Conservation (phyloP, 1,140 invertebrate species). For the Drosophila fuyamai region DNA sequence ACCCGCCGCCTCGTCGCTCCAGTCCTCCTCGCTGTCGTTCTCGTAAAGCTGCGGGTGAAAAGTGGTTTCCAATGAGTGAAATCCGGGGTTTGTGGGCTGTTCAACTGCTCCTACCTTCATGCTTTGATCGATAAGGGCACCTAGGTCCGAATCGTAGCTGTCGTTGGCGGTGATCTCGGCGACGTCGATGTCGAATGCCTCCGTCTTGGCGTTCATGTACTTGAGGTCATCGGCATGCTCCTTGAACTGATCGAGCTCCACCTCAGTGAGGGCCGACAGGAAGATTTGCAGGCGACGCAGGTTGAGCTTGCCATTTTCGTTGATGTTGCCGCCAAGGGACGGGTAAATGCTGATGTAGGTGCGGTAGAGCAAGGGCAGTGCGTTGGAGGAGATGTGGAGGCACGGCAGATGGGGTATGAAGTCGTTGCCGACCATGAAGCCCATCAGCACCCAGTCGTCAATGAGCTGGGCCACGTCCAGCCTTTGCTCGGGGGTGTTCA, state of each 20-base stretch:
- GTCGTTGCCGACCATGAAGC: constrained; percentile 98
- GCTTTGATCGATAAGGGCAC: constrained; percentile 65
- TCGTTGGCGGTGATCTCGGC: constrained; percentile 42
- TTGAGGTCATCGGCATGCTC: constrained; percentile 94
- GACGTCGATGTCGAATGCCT: constrained; percentile 74
- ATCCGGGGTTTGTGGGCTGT: background rate
- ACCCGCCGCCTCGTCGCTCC: constrained; percentile 85
- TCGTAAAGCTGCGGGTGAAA: constrained; percentile 47
- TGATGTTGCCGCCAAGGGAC: constrained; percentile 95
- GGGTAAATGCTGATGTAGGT: constrained; percentile 95
- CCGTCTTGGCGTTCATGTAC: constrained; percentile 92
- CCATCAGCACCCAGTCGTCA: constrained; percentile 95
- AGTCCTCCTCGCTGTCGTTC: constrained; percentile 85
- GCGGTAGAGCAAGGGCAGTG: constrained; percentile 93
- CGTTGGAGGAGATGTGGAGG: constrained; percentile 96
- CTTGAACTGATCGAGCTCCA: constrained; percentile 94
- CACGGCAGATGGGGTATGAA: constrained; percentile 98
- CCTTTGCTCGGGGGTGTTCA: constrained; percentile 88
- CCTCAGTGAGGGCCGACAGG: constrained; percentile 90
- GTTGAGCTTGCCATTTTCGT: constrained; percentile 94
- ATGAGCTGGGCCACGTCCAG: constrained; percentile 93
- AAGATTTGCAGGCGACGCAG: constrained; percentile 94
- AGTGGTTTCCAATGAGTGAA: background rate
- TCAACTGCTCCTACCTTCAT: constrained; percentile 39
- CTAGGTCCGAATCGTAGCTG: constrained; percentile 81